Evolutionary conservation across 2,797 vertebrate species (phyloP), one percentile per base, ranked within the genome.

Genomic region (Dallia pectoralis): DNA sequence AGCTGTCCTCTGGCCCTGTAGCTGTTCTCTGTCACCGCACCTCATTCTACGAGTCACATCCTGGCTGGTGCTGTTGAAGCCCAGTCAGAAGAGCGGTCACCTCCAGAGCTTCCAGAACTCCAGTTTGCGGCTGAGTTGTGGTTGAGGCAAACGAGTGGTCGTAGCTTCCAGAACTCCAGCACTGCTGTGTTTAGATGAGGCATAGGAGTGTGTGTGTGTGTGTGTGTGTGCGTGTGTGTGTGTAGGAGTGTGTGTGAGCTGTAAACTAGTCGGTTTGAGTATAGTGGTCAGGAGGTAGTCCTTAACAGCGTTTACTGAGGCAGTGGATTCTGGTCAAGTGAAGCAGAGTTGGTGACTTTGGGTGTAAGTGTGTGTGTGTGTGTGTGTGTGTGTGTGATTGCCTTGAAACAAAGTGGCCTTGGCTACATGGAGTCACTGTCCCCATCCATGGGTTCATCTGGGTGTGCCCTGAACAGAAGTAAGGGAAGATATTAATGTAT

Each of bases 311-410:
- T 9, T 16, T 25, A 40, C 33, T 44, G 18, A 67, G 63, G 63
- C 33, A 67, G 33, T 48, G 19, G n/a, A 47, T n/a, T 81, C 81
- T 77, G 81, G 81, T 85, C 87, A 79, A 86, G 83, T 87, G 86
- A 82, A 79, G 82, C 80, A 74, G 74, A 76, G 82, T 82, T 80
- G 25, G 29, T 69, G 5, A 49, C 44, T 49, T 19, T 67, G 4
- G 44, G 36, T 47, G 33, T 74, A 69, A 70, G 74, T 49, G 22
- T 44, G 63, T 65, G 29, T 32, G 48, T 82, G 32, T 71, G 56
- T 66, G 22, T 62, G 47, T 73, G 16, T 68, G 29, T 76, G 73
- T 48, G 65, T 62, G 64, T 33, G 63, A 64, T 27, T 2, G 56
- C 25, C 8, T 29, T 40, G 36, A 59, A 29, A 32, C 36, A 48